Conservation (phyloP, 2,113 vertebrate species). For the Ciconia boyciana region DNA sequence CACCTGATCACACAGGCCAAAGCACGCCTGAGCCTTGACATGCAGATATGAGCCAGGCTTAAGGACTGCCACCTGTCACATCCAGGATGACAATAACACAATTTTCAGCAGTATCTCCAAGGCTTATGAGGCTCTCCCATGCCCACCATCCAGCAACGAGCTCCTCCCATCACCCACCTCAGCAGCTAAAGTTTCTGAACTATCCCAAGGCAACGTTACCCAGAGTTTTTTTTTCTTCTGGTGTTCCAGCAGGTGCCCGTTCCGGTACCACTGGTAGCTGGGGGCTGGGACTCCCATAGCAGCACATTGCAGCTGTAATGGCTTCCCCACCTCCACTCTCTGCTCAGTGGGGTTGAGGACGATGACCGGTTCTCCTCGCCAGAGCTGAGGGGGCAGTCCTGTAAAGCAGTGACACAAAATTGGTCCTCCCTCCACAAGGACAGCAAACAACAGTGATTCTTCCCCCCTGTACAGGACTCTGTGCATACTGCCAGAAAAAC, state of each 20-base stretch:
- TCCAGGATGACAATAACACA: not conserved
- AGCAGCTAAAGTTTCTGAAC: not conserved
- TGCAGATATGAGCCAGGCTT: not conserved
- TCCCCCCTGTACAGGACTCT: not conserved
- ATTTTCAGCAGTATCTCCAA: not conserved
- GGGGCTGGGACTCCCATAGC: constrained; percentile 82
- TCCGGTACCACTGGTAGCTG: constrained; percentile 84
- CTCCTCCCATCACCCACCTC: not conserved
- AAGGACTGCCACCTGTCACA: not conserved
- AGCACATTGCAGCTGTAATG: constrained; percentile 70
- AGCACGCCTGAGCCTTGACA: fast-evolving
- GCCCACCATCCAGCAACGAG: not conserved
- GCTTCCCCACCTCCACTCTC: constrained; percentile 49
- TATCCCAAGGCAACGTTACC: constrained; percentile 56
- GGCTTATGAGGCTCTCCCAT: not conserved
- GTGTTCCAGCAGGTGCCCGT: constrained; percentile 71
- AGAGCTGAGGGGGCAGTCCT: constrained; percentile 65
- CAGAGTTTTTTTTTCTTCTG: constrained; percentile 67
- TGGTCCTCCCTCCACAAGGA: not conserved
- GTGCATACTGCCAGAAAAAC: not conserved
- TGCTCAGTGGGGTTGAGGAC: constrained; percentile 71
- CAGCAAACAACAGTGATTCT: not conserved
- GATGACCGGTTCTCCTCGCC: constrained; percentile 79
- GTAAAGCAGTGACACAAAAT: not conserved
- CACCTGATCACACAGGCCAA: not conserved